These are phyloP conservation scores for Xiphias gladius DNA, from an alignment of 2,113 vertebrate genomes.

Conservation along the genomic window DNA sequence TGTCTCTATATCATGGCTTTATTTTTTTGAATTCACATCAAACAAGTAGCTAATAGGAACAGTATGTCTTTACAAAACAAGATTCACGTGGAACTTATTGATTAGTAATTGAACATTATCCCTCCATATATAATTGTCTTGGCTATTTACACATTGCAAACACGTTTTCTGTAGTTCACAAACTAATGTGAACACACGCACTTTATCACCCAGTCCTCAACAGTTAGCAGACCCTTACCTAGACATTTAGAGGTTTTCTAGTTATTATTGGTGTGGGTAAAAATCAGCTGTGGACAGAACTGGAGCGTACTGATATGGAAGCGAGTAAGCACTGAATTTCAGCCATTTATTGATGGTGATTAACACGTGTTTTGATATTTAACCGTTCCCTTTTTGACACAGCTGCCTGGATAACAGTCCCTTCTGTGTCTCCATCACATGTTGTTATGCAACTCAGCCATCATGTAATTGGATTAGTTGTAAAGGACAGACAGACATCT, in stretches of 20 bases:
- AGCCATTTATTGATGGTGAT: not conserved
- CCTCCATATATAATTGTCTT: no score
- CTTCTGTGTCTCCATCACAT: not conserved
- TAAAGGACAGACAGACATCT: slow-evolving; percentile 15
- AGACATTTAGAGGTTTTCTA: not conserved
- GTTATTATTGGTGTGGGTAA: no score
- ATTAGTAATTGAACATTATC: no score
- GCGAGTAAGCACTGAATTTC: not conserved
- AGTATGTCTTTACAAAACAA: no score
- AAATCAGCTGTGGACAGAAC: not conserved
- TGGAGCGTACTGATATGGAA: not conserved
- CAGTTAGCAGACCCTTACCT: no score
- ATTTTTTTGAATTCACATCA: no score
- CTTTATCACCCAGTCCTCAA: not conserved
- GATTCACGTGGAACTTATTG: no score
- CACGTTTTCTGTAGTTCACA: no score
- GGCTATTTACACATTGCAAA: no score
- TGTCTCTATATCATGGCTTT: no score
- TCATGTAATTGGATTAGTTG: not conserved
- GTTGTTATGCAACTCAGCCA: not conserved
- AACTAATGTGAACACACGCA: no score
- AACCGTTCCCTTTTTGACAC: not conserved
- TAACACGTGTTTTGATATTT: not conserved
- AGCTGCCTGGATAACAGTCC: not conserved
- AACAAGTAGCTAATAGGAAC: no score